These are phyloP conservation scores for Haliclona indistincta DNA, from an alignment of 37 sponge, comb jelly and placozoan genomes.

Conservation along the genomic window DNA sequence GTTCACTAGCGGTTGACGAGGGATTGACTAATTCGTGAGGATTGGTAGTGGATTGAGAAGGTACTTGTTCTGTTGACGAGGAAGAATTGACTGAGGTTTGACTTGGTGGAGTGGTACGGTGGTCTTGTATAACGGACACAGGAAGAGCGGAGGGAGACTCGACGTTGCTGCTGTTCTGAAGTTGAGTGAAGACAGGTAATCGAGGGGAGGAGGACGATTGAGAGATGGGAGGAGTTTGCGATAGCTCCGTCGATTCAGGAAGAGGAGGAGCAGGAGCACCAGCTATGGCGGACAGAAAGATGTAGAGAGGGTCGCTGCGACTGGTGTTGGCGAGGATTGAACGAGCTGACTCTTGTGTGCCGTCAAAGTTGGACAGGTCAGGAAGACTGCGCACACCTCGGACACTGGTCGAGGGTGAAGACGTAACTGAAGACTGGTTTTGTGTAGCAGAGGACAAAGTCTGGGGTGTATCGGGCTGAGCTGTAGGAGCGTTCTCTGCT, in stretches of 20 bases:
- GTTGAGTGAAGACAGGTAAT: constrained; percentile 51
- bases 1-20: neutral
- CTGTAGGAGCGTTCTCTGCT: neutral
- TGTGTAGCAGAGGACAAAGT: neutral
- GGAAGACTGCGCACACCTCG: neutral
- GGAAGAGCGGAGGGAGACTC: constrained; percentile 22
- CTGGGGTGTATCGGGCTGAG: neutral
- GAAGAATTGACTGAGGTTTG: neutral
- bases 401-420: neutral
- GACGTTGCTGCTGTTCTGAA: constrained; percentile 3
- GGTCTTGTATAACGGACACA: constrained; percentile 40
- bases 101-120: neutral
- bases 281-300: constrained; percentile 78
- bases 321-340: constrained; percentile 45
- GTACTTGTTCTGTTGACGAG: neutral
- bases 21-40: no score
- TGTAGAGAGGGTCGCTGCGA: constrained; percentile 74
- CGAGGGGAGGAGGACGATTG: constrained; percentile 12
- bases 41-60: neutral
- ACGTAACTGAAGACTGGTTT: neutral
- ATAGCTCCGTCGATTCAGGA: neutral
- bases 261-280: constrained; percentile 70
- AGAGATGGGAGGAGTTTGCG: constrained; percentile 16
- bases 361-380: constrained; percentile 53
- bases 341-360: constrained; percentile 67